A percentile compares a stretch with the other conserved stretches of the same genome.
phyloP scores from a whole-genome alignment of 2,888 invertebrate species.

The Sturmia bella region DNA sequence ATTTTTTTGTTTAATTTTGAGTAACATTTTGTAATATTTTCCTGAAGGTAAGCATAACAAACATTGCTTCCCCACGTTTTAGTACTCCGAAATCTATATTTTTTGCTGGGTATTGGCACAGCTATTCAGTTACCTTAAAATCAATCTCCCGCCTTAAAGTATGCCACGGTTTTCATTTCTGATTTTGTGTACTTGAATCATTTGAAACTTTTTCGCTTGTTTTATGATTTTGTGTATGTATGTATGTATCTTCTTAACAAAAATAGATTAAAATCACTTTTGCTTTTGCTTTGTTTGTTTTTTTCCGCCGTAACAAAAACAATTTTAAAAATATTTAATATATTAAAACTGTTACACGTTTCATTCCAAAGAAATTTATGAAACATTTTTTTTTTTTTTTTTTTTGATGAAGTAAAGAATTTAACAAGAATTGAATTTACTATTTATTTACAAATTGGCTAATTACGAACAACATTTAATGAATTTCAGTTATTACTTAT shows the following conservation, averaged over 20 bases:
- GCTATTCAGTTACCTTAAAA: no score
- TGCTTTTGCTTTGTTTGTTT: conserved; percentile 24
- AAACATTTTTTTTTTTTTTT: conserved; percentile 54
- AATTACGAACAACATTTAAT: background rate
- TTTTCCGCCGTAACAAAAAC: conserved; percentile 73
- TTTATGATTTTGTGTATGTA: background rate
- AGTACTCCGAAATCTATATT: no score
- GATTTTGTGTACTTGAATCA: background rate
- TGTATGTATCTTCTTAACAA: no score
- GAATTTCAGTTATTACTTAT: conserved; percentile 6
- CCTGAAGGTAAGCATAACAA: no score
- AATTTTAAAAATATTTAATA: conserved; percentile 74
- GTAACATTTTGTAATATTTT: no score
- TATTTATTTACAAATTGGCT: background rate
- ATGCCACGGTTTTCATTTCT: background rate
- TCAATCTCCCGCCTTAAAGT: background rate
- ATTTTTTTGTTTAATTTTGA: no score
- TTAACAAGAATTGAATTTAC: conserved; percentile 25
- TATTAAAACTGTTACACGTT: conserved; percentile 72
- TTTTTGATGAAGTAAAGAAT: conserved; percentile 23
- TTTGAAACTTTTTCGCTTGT: background rate
- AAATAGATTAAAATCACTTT: conserved; percentile 58
- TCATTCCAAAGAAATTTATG: conserved; percentile 81
- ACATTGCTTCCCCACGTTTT: no score
- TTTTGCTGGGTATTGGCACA: no score